Base-by-base conservation (phyloP, 2,888 invertebrate genomes). In the Tetropium fuscum region DNA sequence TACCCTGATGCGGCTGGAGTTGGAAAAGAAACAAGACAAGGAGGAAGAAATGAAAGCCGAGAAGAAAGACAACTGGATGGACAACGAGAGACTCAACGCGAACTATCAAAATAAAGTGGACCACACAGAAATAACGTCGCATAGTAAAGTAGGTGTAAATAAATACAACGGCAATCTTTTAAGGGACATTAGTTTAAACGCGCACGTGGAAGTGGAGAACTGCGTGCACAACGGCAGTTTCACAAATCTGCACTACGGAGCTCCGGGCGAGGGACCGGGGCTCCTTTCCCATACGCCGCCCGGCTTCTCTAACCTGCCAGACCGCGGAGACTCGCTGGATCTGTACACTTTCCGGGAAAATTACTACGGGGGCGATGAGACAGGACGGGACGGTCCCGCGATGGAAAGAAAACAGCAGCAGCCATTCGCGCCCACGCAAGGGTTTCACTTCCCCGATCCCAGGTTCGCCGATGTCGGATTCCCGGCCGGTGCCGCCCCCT, bases 1-100 rank as follows among this genome's bases (percentile, higher is more conserved):
- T 78, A 98, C 98, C 0, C 86, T 98, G 49, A 97, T 97, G 97
- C 88, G 97, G 38, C 81, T 97, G 67, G 93, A 95, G 66, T 83
- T 95, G 73, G 95, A 95, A 81, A 94, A 92, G 83, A 93, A 93
- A 80, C 90, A 91, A 69, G 82, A 84, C 18, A 83, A 84, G 36
- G 84, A 85, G 63, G 60, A 64, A 20, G 90, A 90, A 74, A 77
- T 75, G 27, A 62, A 74, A 55, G 71, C 66, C 38, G 58, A 67
- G 16, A 72, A 73, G 84, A 86, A 77, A 82, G 82, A 70, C 82
- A 76, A 73, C 60, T 79, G 81, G 81, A 79, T 87, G 86, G 86
- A 81, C 76, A 70, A 84, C 81, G 79, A 78, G 61, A 73, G 83
- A 59, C 70, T 84, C 34, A 81, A 80, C 67, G 56, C 63, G 10